Percentiles rank a stretch among this genome's conserved stretches.
Evolutionary conservation across 2,113 vertebrate species (phyloP).

Genomic region (Symphodus melops): DNA sequence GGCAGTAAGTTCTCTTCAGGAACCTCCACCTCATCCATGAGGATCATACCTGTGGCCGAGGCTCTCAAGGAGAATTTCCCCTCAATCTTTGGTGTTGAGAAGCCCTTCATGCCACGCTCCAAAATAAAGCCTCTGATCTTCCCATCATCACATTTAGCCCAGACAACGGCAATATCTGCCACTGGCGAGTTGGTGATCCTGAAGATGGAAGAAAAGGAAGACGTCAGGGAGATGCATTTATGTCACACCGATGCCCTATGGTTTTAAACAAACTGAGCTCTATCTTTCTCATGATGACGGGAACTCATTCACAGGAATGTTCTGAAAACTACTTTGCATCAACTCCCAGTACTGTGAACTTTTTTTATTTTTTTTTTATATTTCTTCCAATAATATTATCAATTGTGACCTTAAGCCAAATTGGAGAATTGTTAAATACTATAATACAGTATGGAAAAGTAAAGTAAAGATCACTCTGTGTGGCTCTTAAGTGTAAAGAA

Average conservation of each 20-base stretch:
- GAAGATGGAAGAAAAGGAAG: neutral
- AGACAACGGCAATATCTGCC: conserved; percentile 91
- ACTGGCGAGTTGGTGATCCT: conserved; percentile 93
- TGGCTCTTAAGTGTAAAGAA: conserved; percentile 11
- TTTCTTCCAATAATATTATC: too few species aligned
- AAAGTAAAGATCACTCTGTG: neutral
- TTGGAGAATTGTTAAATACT: too few species aligned
- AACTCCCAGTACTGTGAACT: too few species aligned
- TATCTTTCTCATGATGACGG: too few species aligned
- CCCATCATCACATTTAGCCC: conserved; percentile 89
- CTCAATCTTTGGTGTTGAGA: conserved; percentile 89
- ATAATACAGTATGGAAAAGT: neutral
- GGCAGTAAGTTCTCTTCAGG: conserved; percentile 90
- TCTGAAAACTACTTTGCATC: too few species aligned
- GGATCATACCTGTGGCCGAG: conserved; percentile 89
- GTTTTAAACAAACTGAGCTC: neutral
- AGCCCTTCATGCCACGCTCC: conserved; percentile 89
- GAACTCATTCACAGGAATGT: too few species aligned
- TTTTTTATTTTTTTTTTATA: too few species aligned
- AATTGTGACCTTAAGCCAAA: too few species aligned
- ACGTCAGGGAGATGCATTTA: neutral
- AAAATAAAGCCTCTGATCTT: conserved; percentile 88
- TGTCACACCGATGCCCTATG: neutral
- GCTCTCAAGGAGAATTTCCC: conserved; percentile 92
- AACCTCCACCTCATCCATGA: conserved; percentile 91